Evolutionary conservation across 2,113 vertebrate genomes (phyloP).

Genomic region (Morone saxatilis): DNA sequence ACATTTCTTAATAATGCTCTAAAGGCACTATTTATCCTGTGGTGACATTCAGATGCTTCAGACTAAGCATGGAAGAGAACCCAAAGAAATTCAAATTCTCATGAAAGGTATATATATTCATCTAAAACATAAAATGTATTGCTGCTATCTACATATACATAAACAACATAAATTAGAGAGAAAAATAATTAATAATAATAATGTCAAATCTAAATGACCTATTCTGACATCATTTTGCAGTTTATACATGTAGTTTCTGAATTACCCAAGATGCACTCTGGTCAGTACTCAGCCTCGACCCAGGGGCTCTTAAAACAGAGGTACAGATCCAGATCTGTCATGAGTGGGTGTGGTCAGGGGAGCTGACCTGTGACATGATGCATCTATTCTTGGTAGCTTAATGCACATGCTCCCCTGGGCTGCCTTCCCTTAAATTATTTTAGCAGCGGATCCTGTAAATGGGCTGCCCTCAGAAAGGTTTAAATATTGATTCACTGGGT

Average conservation of each 20-base stretch:
- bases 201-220: neutral
- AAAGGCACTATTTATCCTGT: neutral
- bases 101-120: neutral
- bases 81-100: neutral
- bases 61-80: neutral
- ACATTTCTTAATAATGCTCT: neutral
- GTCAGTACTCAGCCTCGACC: neutral
- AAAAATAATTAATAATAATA: neutral
- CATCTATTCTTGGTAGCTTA: slow-evolving; percentile 69
- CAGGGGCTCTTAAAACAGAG: slow-evolving; percentile 4
- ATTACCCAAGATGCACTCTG: neutral
- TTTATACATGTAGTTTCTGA: neutral
- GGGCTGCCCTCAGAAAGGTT: slow-evolving; percentile 41
- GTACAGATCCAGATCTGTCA: slow-evolving; percentile 26
- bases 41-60: neutral
- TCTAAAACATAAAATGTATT: neutral
- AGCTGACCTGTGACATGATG: slow-evolving; percentile 52
- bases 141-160: neutral
- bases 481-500: slow-evolving; percentile 61
- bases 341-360: slow-evolving; percentile 37
- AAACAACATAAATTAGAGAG: no score
- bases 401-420: slow-evolving; percentile 56
- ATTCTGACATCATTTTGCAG: neutral
- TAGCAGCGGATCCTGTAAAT: slow-evolving; percentile 61
- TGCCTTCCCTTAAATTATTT: slow-evolving; percentile 55